phyloP scores from a whole-genome alignment of 2,797 vertebrate species.

The Simalia tracyae region DNA sequence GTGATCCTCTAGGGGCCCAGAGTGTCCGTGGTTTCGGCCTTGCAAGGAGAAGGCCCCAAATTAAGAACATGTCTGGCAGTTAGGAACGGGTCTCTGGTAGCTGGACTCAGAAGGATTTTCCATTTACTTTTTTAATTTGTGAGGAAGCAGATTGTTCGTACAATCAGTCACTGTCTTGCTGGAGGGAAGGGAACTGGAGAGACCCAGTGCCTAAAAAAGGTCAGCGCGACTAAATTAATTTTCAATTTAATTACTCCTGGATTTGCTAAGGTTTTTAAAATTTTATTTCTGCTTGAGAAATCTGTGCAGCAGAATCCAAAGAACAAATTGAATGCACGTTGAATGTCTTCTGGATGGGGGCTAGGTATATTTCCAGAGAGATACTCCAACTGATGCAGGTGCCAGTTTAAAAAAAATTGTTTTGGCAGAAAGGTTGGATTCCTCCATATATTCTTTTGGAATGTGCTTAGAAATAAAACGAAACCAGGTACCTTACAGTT shows the following conservation, averaged over 20 bases:
- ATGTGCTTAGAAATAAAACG: background rate
- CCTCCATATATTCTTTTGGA: background rate
- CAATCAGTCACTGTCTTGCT: too few relatives aligned
- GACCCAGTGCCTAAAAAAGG: too few relatives aligned
- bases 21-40: background rate
- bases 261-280: background rate
- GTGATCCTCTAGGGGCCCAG: too few relatives aligned
- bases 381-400: background rate
- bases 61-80: background rate
- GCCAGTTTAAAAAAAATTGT: background rate
- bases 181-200: background rate
- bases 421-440: constrained; percentile 1
- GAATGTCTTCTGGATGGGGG: background rate
- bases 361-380: background rate
- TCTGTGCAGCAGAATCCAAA: background rate
- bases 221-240: background rate
- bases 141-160: background rate
- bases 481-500: background rate
- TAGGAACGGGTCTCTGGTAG: background rate
- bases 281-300: constrained; percentile 6
- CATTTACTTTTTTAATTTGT: background rate
- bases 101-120: background rate
- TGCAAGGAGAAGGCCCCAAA: background rate
- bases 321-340: background rate
- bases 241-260: background rate